Evolutionary conservation across 2,888 invertebrate species (phyloP).

Genomic region (Oegoconia quadripuncta): DNA sequence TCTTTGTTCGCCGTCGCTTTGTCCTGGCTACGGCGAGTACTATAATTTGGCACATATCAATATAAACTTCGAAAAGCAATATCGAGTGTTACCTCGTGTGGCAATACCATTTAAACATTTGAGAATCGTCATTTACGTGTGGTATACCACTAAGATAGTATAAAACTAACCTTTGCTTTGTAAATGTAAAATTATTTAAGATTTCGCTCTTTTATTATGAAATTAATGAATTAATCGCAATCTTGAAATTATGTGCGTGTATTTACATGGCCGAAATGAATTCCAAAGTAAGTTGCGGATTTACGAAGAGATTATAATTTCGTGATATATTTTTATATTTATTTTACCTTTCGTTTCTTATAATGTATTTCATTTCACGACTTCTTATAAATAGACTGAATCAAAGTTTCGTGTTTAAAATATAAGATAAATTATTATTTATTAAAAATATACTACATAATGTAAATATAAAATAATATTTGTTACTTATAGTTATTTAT

Average conservation of each 20-base stretch:
- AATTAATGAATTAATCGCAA: neutral
- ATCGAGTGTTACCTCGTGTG: too few relatives aligned
- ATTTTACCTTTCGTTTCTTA: neutral
- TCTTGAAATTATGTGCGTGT: neutral
- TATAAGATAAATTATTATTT: neutral
- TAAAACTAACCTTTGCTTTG: too few relatives aligned
- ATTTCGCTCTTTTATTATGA: too few relatives aligned
- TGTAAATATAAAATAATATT: too few relatives aligned
- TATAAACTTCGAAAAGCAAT: too few relatives aligned
- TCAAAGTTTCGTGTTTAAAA: neutral
- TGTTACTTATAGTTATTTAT: slow-evolving; percentile 4
- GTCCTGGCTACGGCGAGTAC: too few relatives aligned
- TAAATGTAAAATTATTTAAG: too few relatives aligned
- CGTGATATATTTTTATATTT: slow-evolving; percentile 6
- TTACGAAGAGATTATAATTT: slow-evolving; percentile 4
- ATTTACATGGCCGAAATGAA: neutral
- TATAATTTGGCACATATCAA: too few relatives aligned
- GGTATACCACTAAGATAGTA: too few relatives aligned
- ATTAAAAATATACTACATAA: neutral
- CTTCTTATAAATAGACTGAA: neutral
- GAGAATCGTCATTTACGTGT: too few relatives aligned
- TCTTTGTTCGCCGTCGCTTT: too few relatives aligned
- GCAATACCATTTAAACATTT: too few relatives aligned
- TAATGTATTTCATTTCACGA: neutral
- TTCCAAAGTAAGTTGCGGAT: slow-evolving; percentile 7